Conservation (phyloP, 2,888 invertebrate species). For the Ormyrus thymus region DNA sequence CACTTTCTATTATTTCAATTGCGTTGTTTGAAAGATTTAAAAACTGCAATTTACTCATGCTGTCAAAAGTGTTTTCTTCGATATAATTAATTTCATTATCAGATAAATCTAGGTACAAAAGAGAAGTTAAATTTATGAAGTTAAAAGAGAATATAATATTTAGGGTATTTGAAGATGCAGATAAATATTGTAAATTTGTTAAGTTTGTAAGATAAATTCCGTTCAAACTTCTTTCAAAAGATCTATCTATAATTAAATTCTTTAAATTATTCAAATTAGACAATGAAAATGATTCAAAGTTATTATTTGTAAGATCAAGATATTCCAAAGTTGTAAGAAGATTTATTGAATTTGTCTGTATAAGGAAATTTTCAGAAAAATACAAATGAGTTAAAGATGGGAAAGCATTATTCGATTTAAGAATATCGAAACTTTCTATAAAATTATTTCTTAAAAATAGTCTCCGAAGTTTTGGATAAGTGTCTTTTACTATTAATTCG, state of each 20-base stretch:
- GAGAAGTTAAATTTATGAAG: conserved; percentile 17
- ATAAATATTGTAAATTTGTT: conserved; percentile 30
- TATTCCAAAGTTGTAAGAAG: conserved; percentile 30
- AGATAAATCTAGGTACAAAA: conserved; percentile 43
- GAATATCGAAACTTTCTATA: not conserved
- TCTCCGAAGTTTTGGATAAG: conserved; percentile 33
- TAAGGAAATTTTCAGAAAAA: conserved; percentile 10
- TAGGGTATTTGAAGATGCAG: conserved; percentile 19
- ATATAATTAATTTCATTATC: conserved; percentile 22
- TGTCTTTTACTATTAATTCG: not conserved
- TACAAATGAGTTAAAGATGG: conserved; percentile 31
- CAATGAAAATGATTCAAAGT: not conserved
- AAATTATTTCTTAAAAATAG: conserved; percentile 10
- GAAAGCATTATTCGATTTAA: not conserved
- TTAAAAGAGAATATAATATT: not conserved
- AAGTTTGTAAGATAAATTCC: conserved; percentile 18
- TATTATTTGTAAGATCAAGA: conserved; percentile 35
- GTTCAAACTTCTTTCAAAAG: not conserved
- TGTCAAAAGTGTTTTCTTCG: conserved; percentile 10
- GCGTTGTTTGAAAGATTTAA: conserved; percentile 40
- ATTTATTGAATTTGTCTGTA: not conserved
- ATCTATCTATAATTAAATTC: no score
- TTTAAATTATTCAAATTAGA: conserved; percentile 19
- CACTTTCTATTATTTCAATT: conserved; percentile 2
- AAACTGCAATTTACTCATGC: conserved; percentile 36